Evolutionary conservation across 1,140 invertebrate species (phyloP).

Genomic region (Conopomorpha cramerella): DNA sequence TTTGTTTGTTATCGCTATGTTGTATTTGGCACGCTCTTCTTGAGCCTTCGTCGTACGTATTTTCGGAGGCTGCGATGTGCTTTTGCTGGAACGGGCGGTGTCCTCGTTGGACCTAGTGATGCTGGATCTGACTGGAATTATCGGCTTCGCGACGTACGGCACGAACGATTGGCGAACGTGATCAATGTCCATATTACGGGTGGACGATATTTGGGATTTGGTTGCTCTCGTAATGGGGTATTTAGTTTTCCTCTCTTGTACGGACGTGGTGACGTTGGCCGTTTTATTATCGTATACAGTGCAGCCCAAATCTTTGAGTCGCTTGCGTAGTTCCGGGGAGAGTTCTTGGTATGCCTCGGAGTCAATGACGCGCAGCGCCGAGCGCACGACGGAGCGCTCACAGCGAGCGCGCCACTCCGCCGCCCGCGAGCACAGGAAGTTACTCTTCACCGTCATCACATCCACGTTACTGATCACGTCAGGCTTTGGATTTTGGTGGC

Average conservation of each 20-base stretch:
- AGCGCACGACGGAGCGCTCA: conserved; percentile 27
- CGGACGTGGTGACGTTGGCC: conserved; percentile 10
- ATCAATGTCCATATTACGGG: conserved; percentile 26
- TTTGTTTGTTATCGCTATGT: conserved; percentile 21
- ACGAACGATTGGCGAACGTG: conserved; percentile 34
- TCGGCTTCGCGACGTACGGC: conserved; percentile 27
- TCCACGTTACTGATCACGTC: conserved; percentile 21
- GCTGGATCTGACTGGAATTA: conserved; percentile 8
- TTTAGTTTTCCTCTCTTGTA: conserved; percentile 15
- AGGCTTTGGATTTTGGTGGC: conserved; percentile 16
- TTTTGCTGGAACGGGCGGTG: conserved; percentile 17
- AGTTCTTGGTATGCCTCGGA: conserved; percentile 36
- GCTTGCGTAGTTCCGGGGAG: conserved; percentile 22
- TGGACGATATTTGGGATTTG: conserved; percentile 6
- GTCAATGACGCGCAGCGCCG: conserved; percentile 22
- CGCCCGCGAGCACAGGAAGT: conserved; percentile 16
- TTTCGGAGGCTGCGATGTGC: conserved; percentile 15
- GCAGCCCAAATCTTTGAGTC: conserved; percentile 35
- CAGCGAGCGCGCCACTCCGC: conserved; percentile 26
- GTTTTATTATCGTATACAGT: conserved; percentile 31
- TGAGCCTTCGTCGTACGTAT: conserved; percentile 43
- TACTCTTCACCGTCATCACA: conserved; percentile 8
- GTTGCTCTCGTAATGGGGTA: conserved; percentile 5
- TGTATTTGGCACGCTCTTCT: conserved; percentile 37
- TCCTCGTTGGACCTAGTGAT: conserved; percentile 14